phyloP scores from a whole-genome alignment of 37 sponge, comb jelly and placozoan species.

The Geodia barretti region DNA sequence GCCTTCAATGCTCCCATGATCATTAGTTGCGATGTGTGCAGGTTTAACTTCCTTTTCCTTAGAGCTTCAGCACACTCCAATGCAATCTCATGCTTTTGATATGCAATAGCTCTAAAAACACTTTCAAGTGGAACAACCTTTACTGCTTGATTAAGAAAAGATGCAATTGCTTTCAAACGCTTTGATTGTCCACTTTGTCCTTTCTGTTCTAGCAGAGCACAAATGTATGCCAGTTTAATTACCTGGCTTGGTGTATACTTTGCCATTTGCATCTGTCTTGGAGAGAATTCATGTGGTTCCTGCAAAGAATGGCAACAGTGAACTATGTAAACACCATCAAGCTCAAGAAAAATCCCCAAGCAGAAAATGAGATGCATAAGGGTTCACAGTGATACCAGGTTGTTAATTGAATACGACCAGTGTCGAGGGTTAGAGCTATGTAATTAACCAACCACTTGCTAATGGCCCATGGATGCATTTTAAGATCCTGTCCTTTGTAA shows the following conservation, averaged over 20 bases:
- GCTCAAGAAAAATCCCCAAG: not conserved
- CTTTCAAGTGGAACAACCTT: constrained; percentile 68
- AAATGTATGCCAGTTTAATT: constrained; percentile 40
- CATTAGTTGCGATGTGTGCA: not conserved
- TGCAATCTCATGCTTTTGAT: constrained; percentile 28
- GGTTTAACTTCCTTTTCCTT: not conserved
- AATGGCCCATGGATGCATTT: too few species aligned
- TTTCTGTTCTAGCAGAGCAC: constrained; percentile 57
- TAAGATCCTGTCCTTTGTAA: too few species aligned
- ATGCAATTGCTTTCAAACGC: constrained; percentile 8
- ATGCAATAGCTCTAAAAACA: constrained; percentile 46
- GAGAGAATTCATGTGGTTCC: constrained; percentile 36
- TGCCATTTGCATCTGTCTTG: constrained; percentile 58
- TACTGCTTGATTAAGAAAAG: constrained; percentile 60
- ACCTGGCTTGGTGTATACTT: constrained; percentile 57
- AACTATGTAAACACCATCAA: not conserved
- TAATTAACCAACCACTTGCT: too few species aligned
- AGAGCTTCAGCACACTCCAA: constrained; percentile 57
- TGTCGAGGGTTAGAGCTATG: too few species aligned
- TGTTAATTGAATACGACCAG: too few species aligned
- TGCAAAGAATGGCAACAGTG: too few species aligned
- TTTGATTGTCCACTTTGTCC: not conserved
- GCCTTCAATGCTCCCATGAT: not conserved
- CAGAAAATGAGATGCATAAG: too few species aligned
- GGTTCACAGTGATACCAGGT: too few species aligned